Base-by-base conservation (phyloP, 2,113 vertebrate genomes). In the Hypomesus transpacificus region DNA sequence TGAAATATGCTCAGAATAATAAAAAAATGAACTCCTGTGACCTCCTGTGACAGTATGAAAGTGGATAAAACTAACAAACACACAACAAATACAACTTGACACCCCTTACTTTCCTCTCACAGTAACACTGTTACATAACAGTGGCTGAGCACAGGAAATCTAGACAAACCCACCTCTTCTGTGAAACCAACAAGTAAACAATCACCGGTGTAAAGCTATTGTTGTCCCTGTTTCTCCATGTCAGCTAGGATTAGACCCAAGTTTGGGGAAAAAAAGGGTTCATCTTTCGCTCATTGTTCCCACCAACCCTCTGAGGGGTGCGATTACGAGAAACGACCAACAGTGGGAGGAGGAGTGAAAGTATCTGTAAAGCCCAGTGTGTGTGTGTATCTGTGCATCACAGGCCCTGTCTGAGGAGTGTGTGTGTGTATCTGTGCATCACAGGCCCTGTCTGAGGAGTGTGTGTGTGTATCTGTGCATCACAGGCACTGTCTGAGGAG, bases 251-350 rank as follows among this genome's bases (percentile, higher is more conserved):
- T 61, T 61, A 51, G 24, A 6, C 6, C 58, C 46, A 26, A 17
- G 21, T 51, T 70, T 61, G 24, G 14, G 14, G 22, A 11, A 70
- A 51, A 70, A 51, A n/a, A 50, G 5, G 58, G 34, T 60, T 61
- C 21, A 34, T 24, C 69, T 61, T 61, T 70, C 58, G 61, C 28
- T 18, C 34, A 11, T 22, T 46, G 69, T 70, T 70, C 69, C 69
- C 68, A 61, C 16, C 31, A 14, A 14, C 58, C 16, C 57, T 11
- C 39, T 9, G 8, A 51, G 34, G 17, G 39, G 31, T 60, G 46
- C 16, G 17, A 59, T 70, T 60, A 61, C 68, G 11, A 50, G 46
- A 14, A 24, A 61, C 61, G 20, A 8, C 28, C 54, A 20, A 70
- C 18, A 39, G 9, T 51, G 57, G 21, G 57, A 22, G 50, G 69